Conservation (phyloP, 2,888 invertebrate genomes). For the Apodemia duryi region DNA sequence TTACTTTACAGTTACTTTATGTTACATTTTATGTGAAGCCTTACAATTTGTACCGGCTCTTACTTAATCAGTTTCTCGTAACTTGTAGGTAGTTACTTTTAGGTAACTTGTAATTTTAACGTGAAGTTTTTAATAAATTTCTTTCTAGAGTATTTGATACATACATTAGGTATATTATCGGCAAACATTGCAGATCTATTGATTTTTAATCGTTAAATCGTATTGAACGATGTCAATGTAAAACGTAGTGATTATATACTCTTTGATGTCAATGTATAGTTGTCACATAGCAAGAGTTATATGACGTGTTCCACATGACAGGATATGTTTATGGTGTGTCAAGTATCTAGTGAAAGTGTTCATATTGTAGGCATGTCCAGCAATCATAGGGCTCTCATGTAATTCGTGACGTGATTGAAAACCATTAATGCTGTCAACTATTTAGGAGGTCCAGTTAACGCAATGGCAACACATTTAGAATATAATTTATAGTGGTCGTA, state of each 20-base stretch:
- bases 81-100: too few relatives aligned
- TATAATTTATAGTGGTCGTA: neutral
- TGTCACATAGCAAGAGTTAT: constrained; percentile 1
- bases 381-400: constrained; percentile 43
- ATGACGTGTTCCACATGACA: constrained; percentile 4
- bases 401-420: constrained; percentile 43
- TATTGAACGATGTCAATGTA: neutral
- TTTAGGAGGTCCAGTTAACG: neutral
- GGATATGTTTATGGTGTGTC: constrained; percentile 25
- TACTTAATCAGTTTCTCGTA: too few relatives aligned
- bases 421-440: neutral
- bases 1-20: too few relatives aligned
- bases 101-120: too few relatives aligned
- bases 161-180: too few relatives aligned
- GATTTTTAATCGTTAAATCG: too few relatives aligned
- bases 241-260: too few relatives aligned
- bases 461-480: neutral
- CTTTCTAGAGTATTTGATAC: too few relatives aligned
- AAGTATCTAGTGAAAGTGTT: constrained; percentile 38
- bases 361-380: constrained; percentile 37
- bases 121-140: too few relatives aligned
- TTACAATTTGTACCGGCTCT: too few relatives aligned
- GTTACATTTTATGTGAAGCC: too few relatives aligned
- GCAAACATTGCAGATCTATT: too few relatives aligned
- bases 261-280: neutral